Percentiles rank a stretch among this genome's conserved stretches.
phyloP scores from a whole-genome alignment of 2,113 vertebrate species.

The Podilymbus podiceps region DNA sequence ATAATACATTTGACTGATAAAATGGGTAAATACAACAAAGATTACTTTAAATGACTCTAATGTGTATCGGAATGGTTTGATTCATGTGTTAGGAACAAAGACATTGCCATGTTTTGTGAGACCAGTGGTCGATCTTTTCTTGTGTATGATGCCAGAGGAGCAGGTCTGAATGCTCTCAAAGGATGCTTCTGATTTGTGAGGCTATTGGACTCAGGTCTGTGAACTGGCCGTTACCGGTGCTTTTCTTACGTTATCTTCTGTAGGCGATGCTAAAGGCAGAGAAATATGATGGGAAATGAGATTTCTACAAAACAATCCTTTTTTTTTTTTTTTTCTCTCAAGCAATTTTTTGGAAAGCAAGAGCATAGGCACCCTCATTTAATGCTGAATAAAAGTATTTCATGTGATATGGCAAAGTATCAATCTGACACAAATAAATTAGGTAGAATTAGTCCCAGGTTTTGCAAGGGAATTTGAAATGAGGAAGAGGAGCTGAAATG shows the following conservation, averaged over 20 bases:
- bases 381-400: not conserved
- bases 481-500: not conserved
- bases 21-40: not conserved
- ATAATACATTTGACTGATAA: not conserved
- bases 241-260: not conserved
- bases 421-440: not conserved
- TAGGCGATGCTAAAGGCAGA: not conserved
- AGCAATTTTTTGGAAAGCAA: not conserved
- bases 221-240: not conserved
- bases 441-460: not conserved
- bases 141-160: not conserved
- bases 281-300: not conserved
- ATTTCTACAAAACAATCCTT: not conserved
- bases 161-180: not conserved
- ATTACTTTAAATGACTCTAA: not conserved
- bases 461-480: not conserved
- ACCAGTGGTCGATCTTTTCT: not conserved
- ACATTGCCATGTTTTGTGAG: not conserved
- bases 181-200: not conserved
- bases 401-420: not conserved
- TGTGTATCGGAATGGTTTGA: rapidly evolving
- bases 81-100: not conserved
- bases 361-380: not conserved
- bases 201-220: not conserved
- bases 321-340: not conserved